Base-by-base conservation (phyloP, 2,888 invertebrate genomes). In the Drosophila pseudotalamancana region DNA sequence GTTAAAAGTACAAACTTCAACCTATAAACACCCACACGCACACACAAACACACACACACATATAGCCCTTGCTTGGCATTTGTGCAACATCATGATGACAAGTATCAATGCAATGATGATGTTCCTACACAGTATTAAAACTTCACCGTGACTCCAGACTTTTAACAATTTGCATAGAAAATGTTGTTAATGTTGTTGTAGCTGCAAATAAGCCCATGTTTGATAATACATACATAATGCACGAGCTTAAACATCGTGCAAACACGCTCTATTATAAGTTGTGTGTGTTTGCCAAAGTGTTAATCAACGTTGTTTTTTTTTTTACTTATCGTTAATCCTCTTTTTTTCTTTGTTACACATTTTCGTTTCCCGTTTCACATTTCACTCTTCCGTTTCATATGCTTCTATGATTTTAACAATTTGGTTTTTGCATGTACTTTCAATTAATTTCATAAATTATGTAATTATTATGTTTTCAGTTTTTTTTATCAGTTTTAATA, bases 41-140 rank as follows among this genome's bases (percentile, higher is more conserved):
- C 6, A n/a, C 8, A 2, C 14, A 32, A n/a, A n/a, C 31, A 46
- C 23, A 11, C 21, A 14, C 23, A 5, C 9, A 19, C 6, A 31
- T 19, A n/a, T 25, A 48, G 50, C 29, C 51, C 64, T 62, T 50
- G 42, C 64, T 51, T 31, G 31, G 35, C 4, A 46, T 31, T 70
- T 59, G 16, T 59, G 69, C 54, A 32, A 45, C 53, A 59, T 72
- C 69, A 70, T 59, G 59, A 50, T 67, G 73, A 72, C 51, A 65
- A 72, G 35, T 23, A 43, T 34, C 27, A 25, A 39, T 29, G 43
- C 53, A 51, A 67, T 67, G 29, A 64, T 54, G 72, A 57, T 56
- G 71, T 46, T 50, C 6, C 9, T 19, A 12, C 14, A 49, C 25
- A 43, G 31, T 39, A 19, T 50, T n/a, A 11, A 11, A 43, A 37